Base-by-base conservation (phyloP, 2,113 vertebrate genomes). In the Tragulus kanchil region DNA sequence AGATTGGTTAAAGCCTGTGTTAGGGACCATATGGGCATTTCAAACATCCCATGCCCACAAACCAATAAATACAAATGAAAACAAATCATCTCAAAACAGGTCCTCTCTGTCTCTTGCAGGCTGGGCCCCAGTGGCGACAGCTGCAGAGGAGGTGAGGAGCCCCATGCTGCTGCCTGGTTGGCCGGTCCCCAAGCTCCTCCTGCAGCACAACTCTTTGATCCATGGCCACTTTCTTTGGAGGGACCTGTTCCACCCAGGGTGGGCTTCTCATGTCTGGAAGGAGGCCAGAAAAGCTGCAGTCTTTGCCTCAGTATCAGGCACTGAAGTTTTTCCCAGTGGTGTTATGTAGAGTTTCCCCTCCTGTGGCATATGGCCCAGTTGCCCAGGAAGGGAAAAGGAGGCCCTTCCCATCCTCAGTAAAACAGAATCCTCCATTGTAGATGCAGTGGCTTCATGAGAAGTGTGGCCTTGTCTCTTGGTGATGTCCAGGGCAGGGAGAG, bases 11-110 rank as follows among this genome's bases (percentile, higher is more conserved):
- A 86, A 75, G 84, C 28, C 48, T 73, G 42, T 82, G 6, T 85
- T 89, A 69, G 56, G 77, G 56, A 65, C 52, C 54, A 81, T 50
- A 82, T 73, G 48, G 75, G 26, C 71, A 58, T 90, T 82, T 75
- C 78, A 59, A 23, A 83, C 54, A 87, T 59, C 16, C 62, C 19
- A 59, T 64, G 75, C 14, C n/a, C 42, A 45, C 45, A 81, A 85
- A 93, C 84, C 62, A 94, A 85, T 87, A 93, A 88, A 90, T 92
- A 81, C 50, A 92, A 93, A 85, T 85, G 78, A 96, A 97, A 96
- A 88, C 56, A 94, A 94, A 86, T 79, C 81, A 96, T 13, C 81
- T 84, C 75, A 81, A 75, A 92, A 65, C 42, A 54, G 31, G 5
- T 87, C 89, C 48, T 96, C 12, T 96, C 77, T 62, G 64, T 90